Base-by-base conservation (phyloP, 2,797 vertebrate genomes). In the Hypotaenidia okinawae region DNA sequence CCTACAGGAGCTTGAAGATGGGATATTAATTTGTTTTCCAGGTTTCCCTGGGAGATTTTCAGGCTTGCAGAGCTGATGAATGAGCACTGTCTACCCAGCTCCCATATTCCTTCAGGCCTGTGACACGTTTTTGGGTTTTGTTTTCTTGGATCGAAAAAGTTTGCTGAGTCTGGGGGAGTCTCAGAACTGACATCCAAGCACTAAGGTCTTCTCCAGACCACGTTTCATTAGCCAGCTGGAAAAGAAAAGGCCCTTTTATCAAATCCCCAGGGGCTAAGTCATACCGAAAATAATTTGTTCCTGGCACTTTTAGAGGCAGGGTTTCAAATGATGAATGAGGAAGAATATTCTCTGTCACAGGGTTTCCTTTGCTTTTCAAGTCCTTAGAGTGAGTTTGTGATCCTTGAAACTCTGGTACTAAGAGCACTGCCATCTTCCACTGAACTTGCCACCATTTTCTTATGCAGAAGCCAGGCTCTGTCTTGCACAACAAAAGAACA, bases 161-260 rank as follows among this genome's bases (percentile, higher is more conserved):
- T 93, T 78, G 54, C 15, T 21, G 70, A 91, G 57, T 86, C 87
- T 95, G 57, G 17, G 82, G 28, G 67, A 80, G 63, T 35, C 62
- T 84, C 67, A 39, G 86, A 87, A 95, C 72, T 91, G 76, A 82
- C 41, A 80, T 90, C 51, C 61, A 57, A 93, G 72, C 91, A 83
- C 77, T 86, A 63, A 83, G 67, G 81, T 84, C 86, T 94, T 96
- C 89, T 79, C 66, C 66, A 92, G 84, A 94, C 63, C 41, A 87
- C 12, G 12, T 69, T 94, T 91, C 87, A 77, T 82, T 81, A 96
- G 79, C 64, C 72, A 94, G 62, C 41, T 87, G 68, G 79, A 85
- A 95, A 91, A 94, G 76, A 93, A 94, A 96, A 94, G 76, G 11
- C 45, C 68, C 43, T 93, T 95, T 79, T 95, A 94, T 81, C 87